phyloP scores from a whole-genome alignment of 2,888 invertebrate species.

The Cataglyphis altisquamis region DNA sequence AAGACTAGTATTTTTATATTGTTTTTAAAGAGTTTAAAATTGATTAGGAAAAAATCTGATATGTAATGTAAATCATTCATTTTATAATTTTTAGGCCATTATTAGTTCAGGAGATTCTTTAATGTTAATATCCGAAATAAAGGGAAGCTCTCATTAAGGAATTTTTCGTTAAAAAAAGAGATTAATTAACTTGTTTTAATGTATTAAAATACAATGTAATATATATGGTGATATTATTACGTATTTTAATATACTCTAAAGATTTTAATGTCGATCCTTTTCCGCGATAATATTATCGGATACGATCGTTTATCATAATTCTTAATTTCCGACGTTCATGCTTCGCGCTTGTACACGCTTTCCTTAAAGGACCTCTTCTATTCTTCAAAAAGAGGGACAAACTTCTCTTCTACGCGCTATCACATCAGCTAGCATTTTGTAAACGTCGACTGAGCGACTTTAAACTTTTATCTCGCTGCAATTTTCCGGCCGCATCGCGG shows the following conservation, averaged over 20 bases:
- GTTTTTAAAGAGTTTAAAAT: neutral
- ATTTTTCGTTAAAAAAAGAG: neutral
- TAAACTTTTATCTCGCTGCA: constrained; percentile 55
- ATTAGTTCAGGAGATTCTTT: neutral
- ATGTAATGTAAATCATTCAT: neutral
- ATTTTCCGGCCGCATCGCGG: constrained; percentile 54
- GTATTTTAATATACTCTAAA: neutral
- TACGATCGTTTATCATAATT: neutral
- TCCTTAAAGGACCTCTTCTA: constrained; percentile 6
- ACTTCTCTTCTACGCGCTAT: constrained; percentile 39
- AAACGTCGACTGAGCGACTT: constrained; percentile 52
- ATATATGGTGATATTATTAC: neutral
- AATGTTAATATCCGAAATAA: neutral
- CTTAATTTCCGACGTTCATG: constrained; percentile 32
- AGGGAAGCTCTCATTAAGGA: neutral
- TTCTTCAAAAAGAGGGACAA: constrained; percentile 38
- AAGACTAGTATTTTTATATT: neutral
- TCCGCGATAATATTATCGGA: constrained; percentile 3
- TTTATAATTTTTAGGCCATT: neutral
- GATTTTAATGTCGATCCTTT: neutral
- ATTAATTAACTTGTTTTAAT: neutral
- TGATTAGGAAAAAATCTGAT: neutral
- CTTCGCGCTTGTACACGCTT: neutral
- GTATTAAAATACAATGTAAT: neutral
- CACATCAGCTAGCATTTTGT: constrained; percentile 48